A percentile compares a stretch with the other conserved stretches of the same genome.
These are phyloP conservation scores for Caiman crocodilus DNA, from an alignment of 2,797 vertebrate species.

Conservation along the genomic window DNA sequence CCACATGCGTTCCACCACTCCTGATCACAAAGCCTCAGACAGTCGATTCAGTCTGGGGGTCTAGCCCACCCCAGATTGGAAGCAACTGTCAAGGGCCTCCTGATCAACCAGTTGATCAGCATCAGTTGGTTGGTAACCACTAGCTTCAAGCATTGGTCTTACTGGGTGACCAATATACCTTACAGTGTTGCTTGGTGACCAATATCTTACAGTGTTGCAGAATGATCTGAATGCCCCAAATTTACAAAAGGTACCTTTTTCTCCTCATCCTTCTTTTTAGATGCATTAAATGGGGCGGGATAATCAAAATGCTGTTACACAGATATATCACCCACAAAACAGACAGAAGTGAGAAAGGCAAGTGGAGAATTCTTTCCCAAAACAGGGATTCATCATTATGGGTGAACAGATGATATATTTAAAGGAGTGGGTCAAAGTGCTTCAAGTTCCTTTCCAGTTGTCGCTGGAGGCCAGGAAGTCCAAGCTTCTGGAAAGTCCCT, in stretches of 20 bases:
- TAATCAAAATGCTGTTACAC: neutral
- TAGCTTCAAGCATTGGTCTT: too few relatives aligned
- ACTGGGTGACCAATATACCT: too few relatives aligned
- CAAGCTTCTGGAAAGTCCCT: neutral
- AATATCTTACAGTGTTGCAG: too few relatives aligned
- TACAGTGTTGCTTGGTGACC: too few relatives aligned
- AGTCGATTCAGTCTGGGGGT: too few relatives aligned
- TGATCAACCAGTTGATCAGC: too few relatives aligned
- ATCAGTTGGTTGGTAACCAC: too few relatives aligned
- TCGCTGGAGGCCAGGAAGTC: neutral
- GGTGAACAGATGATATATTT: neutral
- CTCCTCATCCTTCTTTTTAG: neutral
- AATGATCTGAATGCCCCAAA: too few relatives aligned
- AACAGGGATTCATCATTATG: neutral
- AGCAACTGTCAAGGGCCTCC: too few relatives aligned
- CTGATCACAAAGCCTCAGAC: too few relatives aligned
- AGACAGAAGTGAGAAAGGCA: neutral
- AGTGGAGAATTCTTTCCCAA: neutral
- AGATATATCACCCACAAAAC: neutral
- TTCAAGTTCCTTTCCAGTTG: neutral
- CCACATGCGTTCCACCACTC: too few relatives aligned
- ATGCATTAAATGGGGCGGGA: accelerated
- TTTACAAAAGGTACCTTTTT: accelerated
- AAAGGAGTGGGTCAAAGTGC: neutral
- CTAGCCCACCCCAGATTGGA: too few relatives aligned